Base-by-base conservation (phyloP, 2,113 vertebrate genomes). In the Cynopterus brachyotis region DNA sequence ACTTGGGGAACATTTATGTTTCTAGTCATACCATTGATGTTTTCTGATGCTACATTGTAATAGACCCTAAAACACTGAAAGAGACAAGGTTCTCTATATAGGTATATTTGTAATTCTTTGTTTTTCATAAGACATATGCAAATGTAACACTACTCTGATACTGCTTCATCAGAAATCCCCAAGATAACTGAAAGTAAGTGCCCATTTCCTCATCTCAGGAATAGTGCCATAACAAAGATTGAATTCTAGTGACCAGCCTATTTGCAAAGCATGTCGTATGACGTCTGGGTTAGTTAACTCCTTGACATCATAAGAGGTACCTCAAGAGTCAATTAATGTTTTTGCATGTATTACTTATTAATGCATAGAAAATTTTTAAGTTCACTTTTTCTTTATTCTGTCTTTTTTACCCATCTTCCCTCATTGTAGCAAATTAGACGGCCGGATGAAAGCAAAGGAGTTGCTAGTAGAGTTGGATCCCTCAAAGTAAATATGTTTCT, bases 401-500 rank as follows among this genome's bases (percentile, higher is more conserved):
- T 99, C 98, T 99, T 98, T 99, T 99, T 98, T 98, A 98, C 98
- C 98, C 98, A 98, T 98, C 98, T 99, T 98, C 98, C 98, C 96
- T 97, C 98, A 99, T 98, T 99, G 98, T 99, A 99, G 99, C 99
- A 99, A 99, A 98, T 99, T 99, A 99, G 99, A 99, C 99, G 98
- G 97, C 99, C 99, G 99, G 99, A 99, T 98, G 99, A 99, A 98
- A 99, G 98, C 98, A 99, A 99, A 99, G 99, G 98, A 98, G 99
- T 99, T 99, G 98, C 99, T 99, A 99, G 98, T 99, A 99, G 98
- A 99, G 98, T 99, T 99, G 99, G 99, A 99, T 99, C 99, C 98
- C 98, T 99, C 98, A 99, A 99, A 99, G 99, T 99, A 99, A 99
- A 99, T 99, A 99, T 99, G 98, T 99, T 99, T 99, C 98, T 98